phyloP scores from a whole-genome alignment of 1,140 invertebrate species.

The Nomia melanderi region DNA sequence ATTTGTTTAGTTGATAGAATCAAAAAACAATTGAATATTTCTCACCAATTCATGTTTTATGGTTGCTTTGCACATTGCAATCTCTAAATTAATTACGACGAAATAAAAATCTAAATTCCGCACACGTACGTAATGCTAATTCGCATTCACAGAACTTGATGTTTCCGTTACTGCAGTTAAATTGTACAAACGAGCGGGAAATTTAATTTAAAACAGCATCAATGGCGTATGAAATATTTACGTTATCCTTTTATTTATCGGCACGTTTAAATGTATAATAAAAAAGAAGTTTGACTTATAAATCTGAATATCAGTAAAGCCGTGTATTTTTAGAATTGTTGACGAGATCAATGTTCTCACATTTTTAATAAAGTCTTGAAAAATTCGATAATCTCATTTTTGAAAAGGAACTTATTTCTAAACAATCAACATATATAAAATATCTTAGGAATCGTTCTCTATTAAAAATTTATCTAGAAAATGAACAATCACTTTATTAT shows the following conservation, averaged over 20 bases:
- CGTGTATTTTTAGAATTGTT: background rate
- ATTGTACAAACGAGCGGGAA: slow-evolving; percentile 29
- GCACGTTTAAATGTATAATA: too few relatives aligned
- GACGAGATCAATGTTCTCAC: too few relatives aligned
- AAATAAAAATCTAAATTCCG: background rate
- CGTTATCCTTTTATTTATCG: background rate
- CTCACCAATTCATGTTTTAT: slow-evolving; percentile 22
- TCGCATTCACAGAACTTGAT: background rate
- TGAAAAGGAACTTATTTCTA: background rate
- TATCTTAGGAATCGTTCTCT: background rate
- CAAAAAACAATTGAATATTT: background rate
- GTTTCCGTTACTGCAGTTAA: background rate
- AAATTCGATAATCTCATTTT: background rate
- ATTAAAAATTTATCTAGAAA: slow-evolving; percentile 28
- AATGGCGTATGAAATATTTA: background rate
- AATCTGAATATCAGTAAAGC: background rate
- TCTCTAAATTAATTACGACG: slow-evolving; percentile 3
- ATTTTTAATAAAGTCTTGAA: background rate
- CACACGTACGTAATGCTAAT: background rate
- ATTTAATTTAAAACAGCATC: slow-evolving; percentile 6
- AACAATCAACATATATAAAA: background rate
- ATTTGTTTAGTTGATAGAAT: background rate
- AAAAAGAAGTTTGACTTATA: too few relatives aligned
- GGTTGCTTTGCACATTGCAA: slow-evolving; percentile 13
- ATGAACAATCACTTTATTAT: slow-evolving; percentile 39